Base-by-base conservation (phyloP, 2,113 vertebrate genomes). In the Chaenocephalus aceratus region DNA sequence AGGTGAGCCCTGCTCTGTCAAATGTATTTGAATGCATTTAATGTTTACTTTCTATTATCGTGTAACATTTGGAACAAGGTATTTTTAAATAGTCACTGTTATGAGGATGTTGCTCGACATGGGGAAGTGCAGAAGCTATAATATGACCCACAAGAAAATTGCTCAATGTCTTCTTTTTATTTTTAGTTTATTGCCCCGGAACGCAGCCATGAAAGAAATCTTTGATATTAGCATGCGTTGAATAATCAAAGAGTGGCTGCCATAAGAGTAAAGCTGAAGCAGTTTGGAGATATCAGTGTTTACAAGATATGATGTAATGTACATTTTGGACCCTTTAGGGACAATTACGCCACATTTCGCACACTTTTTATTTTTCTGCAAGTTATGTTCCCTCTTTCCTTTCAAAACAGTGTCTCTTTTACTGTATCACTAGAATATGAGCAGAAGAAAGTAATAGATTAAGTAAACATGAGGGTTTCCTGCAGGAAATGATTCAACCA, bases 1-100 rank as follows among this genome's bases (percentile, higher is more conserved):
- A 99, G 97, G 98, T 99, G 84, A 70, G 54, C 16, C 5, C 46
- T 13, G 14, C 21, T 30, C 23, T n/a, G 5, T 46, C 9, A 34
- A 4, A 45, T 11, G 0, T 21, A n/a, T 71, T 58, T 5, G 30
- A 18, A 46, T 23, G 13, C 15, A 52, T 8, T 70, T 70, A 14
- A 48, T 10, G 2, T 34, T 59, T 18, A 59, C 54, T 48, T 30
- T 59, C 10, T 58, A 16, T 64, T 49, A 12, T 9, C 21, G 13
- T 30, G 18, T 7, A 58, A 30, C 1, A 0, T 74, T 57, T 51
- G 2, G 18, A 26, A 60, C 10, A 30, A 1, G 48, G 16, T 64
- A 8, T 8, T 75, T 6, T 34, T 51, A n/a, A 44, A 36, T n/a
- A 48, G 21, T 26, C 14, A 16, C 6, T 52, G n/a, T n/a, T 72